phyloP scores from a whole-genome alignment of 2,113 vertebrate species.

The Seriola aureovittata region DNA sequence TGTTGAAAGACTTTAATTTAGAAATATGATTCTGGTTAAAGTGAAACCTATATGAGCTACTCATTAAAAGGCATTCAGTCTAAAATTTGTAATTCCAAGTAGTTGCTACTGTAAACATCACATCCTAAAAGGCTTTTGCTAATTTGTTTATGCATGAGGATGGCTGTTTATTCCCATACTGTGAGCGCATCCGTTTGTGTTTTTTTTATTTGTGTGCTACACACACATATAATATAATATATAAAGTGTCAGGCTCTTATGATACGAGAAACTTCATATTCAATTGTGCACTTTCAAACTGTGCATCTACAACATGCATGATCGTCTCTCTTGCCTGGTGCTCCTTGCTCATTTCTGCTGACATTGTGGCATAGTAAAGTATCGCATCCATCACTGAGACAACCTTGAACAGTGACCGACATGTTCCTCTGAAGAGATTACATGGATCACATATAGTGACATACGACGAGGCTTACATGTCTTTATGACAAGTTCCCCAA shows the following conservation, averaged over 20 bases:
- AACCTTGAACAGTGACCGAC: conserved; percentile 66
- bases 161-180: background rate
- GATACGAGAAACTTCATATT: background rate
- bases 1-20: conserved; percentile 21
- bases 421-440: conserved; percentile 54
- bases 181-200: conserved; percentile 5
- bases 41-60: background rate
- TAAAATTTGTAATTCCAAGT: conserved; percentile 6
- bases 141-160: background rate
- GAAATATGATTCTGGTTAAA: background rate
- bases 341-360: conserved; percentile 16
- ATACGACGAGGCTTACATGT: conserved; percentile 31
- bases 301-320: background rate
- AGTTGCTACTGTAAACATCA: conserved; percentile 15
- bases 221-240: conserved; percentile 3
- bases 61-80: background rate
- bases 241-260: conserved; percentile 19
- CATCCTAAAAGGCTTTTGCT: conserved; percentile 6
- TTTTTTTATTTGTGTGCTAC: background rate
- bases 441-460: conserved; percentile 44
- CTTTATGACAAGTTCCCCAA: conserved; percentile 51
- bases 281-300: conserved; percentile 16
- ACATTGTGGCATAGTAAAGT: conserved; percentile 27
- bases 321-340: conserved; percentile 1
- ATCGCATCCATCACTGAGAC: conserved; percentile 29